Conservation (phyloP, 64 coral and sea anemone species). For the Stichodactyla mertensii region DNA sequence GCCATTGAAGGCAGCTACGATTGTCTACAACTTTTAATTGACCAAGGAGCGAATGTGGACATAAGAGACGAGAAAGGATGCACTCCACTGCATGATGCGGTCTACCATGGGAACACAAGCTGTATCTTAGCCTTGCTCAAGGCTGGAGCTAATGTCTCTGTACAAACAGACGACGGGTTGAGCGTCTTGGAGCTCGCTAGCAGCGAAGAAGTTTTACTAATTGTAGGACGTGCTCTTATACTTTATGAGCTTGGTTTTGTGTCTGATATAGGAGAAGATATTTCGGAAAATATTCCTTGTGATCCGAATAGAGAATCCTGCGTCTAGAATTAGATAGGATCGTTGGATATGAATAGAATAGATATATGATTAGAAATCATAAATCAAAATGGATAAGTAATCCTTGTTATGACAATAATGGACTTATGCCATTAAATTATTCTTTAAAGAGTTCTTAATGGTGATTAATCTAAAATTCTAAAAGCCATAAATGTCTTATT, state of each 20-base stretch:
- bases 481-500: background rate
- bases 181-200: conserved; percentile 52
- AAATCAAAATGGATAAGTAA: background rate
- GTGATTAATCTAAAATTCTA: background rate
- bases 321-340: conserved; percentile 22
- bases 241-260: conserved; percentile 30
- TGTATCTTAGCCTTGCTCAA: conserved; percentile 58
- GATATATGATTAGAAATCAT: background rate
- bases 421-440: background rate
- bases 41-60: conserved; percentile 77
- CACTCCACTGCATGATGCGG: conserved; percentile 65
- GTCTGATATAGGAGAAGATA: conserved; percentile 13
- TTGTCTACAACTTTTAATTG: conserved; percentile 71
- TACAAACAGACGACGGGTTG: conserved; percentile 42
- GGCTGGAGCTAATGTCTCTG: conserved; percentile 54
- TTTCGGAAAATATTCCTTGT: conserved; percentile 36
- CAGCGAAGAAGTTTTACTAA: conserved; percentile 53
- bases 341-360: background rate
- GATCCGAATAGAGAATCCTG: conserved; percentile 72
- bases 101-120: conserved; percentile 58
- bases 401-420: background rate
- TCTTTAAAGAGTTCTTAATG: background rate
- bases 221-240: conserved; percentile 64
- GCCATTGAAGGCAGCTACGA: conserved; percentile 77
- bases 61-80: conserved; percentile 32